These are phyloP conservation scores for Operophtera brumata DNA, from an alignment of 2,888 invertebrate genomes.

Conservation along the genomic window DNA sequence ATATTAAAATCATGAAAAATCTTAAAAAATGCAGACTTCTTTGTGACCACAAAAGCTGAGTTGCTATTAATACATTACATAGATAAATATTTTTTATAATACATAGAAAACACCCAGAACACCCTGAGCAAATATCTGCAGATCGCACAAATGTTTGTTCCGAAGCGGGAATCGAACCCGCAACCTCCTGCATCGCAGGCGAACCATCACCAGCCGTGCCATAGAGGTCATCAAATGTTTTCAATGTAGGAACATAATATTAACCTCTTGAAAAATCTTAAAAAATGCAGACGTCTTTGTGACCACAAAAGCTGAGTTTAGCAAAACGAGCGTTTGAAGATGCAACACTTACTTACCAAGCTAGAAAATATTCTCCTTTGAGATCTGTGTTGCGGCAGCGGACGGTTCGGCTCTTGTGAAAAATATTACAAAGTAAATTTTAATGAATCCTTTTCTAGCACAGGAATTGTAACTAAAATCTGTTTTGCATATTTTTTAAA, in stretches of 20 bases:
- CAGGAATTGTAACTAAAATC: background rate
- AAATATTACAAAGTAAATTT: conserved; percentile 4
- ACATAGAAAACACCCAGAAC: too few relatives aligned
- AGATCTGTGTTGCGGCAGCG: background rate
- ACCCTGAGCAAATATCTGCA: too few relatives aligned
- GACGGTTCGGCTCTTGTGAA: conserved; percentile 1
- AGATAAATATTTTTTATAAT: too few relatives aligned
- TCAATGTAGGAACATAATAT: too few relatives aligned
- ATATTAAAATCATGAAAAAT: too few relatives aligned
- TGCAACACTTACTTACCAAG: conserved; percentile 2
- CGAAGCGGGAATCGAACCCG: too few relatives aligned
- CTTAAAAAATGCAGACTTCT: conserved; percentile 3
- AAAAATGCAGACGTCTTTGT: conserved; percentile 14
- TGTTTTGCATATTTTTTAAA: background rate
- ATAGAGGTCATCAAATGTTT: too few relatives aligned
- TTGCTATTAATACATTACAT: too few relatives aligned
- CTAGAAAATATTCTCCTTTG: conserved; percentile 18
- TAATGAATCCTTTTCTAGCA: conserved; percentile 1
- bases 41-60: conserved; percentile 17
- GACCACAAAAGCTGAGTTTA: conserved; percentile 16
- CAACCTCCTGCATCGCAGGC: too few relatives aligned
- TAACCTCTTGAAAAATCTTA: too few relatives aligned
- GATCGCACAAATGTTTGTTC: too few relatives aligned
- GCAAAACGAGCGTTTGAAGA: conserved; percentile 18
- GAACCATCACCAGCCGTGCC: too few relatives aligned